These are phyloP conservation scores for Serranus cabrilla DNA, from an alignment of 2,797 vertebrate genomes.

Conservation along the genomic window DNA sequence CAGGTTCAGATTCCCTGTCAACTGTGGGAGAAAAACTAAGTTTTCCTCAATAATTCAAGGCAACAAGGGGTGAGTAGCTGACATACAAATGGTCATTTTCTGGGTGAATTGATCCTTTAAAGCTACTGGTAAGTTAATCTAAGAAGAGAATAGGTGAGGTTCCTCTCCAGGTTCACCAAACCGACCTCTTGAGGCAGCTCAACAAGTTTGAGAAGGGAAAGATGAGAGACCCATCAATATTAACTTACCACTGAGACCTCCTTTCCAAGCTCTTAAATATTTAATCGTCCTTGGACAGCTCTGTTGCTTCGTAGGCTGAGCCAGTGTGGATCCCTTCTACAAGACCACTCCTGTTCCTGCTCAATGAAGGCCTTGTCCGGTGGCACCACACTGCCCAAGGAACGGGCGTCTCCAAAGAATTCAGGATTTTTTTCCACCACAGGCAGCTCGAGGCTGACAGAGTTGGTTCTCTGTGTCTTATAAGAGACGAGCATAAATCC, in stretches of 20 bases:
- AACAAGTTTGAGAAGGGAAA: slow-evolving; percentile 84
- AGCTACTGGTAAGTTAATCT: slow-evolving; percentile 32
- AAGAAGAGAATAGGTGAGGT: slow-evolving; percentile 42
- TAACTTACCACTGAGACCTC: slow-evolving; percentile 87
- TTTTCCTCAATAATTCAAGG: too few relatives aligned
- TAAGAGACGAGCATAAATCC: slow-evolving; percentile 61
- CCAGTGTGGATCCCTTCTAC: slow-evolving; percentile 84
- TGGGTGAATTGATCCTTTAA: background rate
- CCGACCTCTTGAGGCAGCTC: slow-evolving; percentile 69
- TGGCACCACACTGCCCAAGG: slow-evolving; percentile 83
- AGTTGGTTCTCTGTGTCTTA: slow-evolving; percentile 69
- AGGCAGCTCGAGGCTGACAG: slow-evolving; percentile 74
- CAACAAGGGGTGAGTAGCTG: too few relatives aligned
- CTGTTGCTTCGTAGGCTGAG: slow-evolving; percentile 81
- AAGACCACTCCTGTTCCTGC: slow-evolving; percentile 87
- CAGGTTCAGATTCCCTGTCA: too few relatives aligned
- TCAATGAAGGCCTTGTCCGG: slow-evolving; percentile 89
- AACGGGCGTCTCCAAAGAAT: slow-evolving; percentile 87
- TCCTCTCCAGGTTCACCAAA: slow-evolving; percentile 68
- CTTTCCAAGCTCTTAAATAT: slow-evolving; percentile 87
- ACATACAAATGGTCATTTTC: too few relatives aligned
- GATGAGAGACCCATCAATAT: slow-evolving; percentile 89
- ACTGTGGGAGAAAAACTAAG: too few relatives aligned
- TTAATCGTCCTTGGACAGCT: slow-evolving; percentile 88
- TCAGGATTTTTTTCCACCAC: slow-evolving; percentile 75